Percentiles rank a stretch among this genome's conserved stretches.
Evolutionary conservation across 2,797 vertebrate genomes (phyloP).

Genomic region (Spinus pinus): DNA sequence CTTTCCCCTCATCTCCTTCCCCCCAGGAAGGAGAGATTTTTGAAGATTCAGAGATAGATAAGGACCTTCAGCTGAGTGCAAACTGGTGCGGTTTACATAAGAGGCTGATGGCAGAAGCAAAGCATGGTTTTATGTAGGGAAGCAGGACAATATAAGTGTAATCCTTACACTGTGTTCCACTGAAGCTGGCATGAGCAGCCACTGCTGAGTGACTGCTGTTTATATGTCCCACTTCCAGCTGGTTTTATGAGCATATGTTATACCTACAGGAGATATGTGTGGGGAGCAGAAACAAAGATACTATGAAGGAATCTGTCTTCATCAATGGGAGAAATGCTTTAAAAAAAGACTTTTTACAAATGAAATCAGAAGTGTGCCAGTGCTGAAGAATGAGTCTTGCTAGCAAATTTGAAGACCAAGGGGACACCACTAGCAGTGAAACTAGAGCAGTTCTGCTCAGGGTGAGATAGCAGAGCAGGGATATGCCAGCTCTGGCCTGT

Average conservation of each 20-base stretch:
- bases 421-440: not conserved
- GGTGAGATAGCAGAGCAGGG: not conserved
- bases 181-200: constrained; percentile 32
- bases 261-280: constrained; percentile 32
- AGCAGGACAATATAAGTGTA: not conserved
- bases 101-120: not conserved
- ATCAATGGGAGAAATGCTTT: not conserved
- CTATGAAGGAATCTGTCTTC: not conserved
- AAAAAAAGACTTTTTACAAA: not conserved
- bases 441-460: not conserved
- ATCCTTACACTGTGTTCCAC: constrained; percentile 9
- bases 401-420: not conserved
- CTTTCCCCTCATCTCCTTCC: not conserved
- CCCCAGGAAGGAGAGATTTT: constrained; percentile 16
- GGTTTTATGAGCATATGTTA: constrained; percentile 43
- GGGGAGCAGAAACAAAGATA: constrained; percentile 32
- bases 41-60: not conserved
- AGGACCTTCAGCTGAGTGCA: not conserved
- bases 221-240: constrained; percentile 40
- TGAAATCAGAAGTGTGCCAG: not conserved
- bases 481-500: not conserved
- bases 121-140: constrained; percentile 1
- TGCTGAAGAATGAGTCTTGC: not conserved
- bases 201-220: constrained; percentile 49
- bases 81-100: not conserved